Percentiles rank a stretch among this genome's conserved stretches.
phyloP scores from a whole-genome alignment of 2,888 invertebrate genomes.

The Gibbula magus region DNA sequence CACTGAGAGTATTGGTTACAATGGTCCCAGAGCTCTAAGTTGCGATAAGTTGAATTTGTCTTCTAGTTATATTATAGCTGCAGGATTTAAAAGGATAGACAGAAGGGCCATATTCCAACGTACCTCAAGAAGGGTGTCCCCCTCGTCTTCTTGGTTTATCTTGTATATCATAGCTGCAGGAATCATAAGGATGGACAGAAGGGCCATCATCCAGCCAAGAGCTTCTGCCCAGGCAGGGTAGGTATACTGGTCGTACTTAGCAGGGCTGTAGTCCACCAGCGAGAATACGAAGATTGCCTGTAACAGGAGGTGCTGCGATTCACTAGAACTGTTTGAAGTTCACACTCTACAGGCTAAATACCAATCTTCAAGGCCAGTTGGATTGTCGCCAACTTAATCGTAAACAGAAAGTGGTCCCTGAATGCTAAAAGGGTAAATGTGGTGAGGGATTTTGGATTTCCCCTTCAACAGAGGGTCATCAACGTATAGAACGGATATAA shows the following conservation, averaged over 20 bases:
- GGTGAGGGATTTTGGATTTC: too few relatives aligned
- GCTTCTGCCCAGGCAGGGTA: conserved; percentile 67
- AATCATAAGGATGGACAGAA: conserved; percentile 63
- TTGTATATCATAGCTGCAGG: conserved; percentile 60
- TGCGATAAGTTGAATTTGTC: background rate
- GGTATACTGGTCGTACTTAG: conserved; percentile 63
- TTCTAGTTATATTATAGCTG: background rate
- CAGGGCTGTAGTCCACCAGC: conserved; percentile 65
- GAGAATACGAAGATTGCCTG: conserved; percentile 78
- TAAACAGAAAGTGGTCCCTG: too few relatives aligned
- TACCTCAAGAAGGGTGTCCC: conserved; percentile 48
- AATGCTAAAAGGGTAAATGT: too few relatives aligned
- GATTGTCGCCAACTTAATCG: too few relatives aligned
- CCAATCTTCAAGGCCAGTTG: too few relatives aligned
- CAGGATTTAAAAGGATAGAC: too few relatives aligned
- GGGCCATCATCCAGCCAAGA: conserved; percentile 68
- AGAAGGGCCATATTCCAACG: background rate
- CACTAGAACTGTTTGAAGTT: too few relatives aligned
- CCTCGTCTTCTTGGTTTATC: conserved; percentile 50
- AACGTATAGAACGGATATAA: too few relatives aligned
- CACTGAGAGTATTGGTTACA: too few relatives aligned
- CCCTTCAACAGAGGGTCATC: too few relatives aligned
- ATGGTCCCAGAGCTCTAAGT: background rate
- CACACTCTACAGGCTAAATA: too few relatives aligned
- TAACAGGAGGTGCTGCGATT: background rate